Conservation (phyloP, 2,888 invertebrate species). For the Macroteleia sp. region DNA sequence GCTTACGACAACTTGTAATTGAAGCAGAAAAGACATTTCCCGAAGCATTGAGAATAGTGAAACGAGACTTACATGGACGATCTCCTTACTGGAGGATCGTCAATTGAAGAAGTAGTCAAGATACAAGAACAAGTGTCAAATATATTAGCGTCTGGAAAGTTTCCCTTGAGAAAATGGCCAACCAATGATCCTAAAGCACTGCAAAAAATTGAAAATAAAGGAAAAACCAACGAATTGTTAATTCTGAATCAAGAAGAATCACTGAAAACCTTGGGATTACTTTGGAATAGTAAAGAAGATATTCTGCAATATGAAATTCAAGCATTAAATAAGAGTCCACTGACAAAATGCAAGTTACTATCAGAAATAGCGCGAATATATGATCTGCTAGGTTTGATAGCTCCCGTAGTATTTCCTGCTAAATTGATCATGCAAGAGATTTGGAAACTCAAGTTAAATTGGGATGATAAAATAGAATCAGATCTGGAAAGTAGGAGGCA, state of each 20-base stretch:
- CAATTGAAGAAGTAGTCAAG: too few relatives aligned
- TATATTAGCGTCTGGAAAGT: too few relatives aligned
- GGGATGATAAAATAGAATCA: constrained; percentile 23
- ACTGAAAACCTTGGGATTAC: constrained; percentile 42
- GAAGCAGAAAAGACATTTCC: neutral
- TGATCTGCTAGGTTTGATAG: constrained; percentile 51
- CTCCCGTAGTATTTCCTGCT: constrained; percentile 48
- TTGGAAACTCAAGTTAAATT: constrained; percentile 13
- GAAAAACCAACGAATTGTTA: constrained; percentile 13
- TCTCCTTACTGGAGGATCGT: constrained; percentile 1
- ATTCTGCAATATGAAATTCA: constrained; percentile 33
- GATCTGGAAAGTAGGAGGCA: constrained; percentile 2
- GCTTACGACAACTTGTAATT: neutral
- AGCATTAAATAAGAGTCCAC: too few relatives aligned
- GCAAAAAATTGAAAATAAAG: neutral
- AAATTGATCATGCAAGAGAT: constrained; percentile 54
- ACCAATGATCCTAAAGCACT: constrained; percentile 6
- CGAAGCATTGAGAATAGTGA: constrained; percentile 45
- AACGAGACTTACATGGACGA: constrained; percentile 66
- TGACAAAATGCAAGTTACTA: constrained; percentile 8
- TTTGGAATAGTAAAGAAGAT: constrained; percentile 52
- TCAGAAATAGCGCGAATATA: constrained; percentile 52
- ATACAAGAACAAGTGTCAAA: too few relatives aligned
- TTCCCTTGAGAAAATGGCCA: constrained; percentile 39
- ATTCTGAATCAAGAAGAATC: constrained; percentile 24